Base-by-base conservation (phyloP, 2,888 invertebrate species). In the Margaritifera margaritifera region DNA sequence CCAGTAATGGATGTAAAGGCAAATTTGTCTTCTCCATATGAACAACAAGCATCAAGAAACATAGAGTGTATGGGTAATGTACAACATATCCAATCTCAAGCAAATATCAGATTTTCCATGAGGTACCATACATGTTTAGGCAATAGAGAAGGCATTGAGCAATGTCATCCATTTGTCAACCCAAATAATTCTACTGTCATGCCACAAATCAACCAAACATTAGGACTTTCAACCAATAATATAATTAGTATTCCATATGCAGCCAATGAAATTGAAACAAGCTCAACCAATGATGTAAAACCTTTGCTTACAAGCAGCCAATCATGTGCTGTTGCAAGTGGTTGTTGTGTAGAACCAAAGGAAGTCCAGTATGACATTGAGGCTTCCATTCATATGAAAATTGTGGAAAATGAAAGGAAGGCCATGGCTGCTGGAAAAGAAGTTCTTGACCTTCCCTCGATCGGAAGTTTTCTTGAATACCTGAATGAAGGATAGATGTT, bases 401-500 rank as follows among this genome's bases (percentile, higher is more conserved):
- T 82, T 31, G 82, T 82, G 8, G 82, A 82, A 57, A 69, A 67
- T 42, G 58, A 65, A 2, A 50, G 60, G 22, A 50, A 18, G 50
- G 54, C 62, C 61, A 61, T 50, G 18, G 2, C 54, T 19, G 60
- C 24, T 53, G 24, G 52, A 20, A 67, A 71, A 54, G 53, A 66
- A 42, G 72, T 70, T 27, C 56, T 74, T 1, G 80, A 81, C 56
- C 71, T 83, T 20, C 83, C 83, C 2, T 77, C 81, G 6, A 80
- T 82, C 50, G 83, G 82, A 15, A 83, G 82, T 71, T 80, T 83
- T 54, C 71, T 83, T 52, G 83, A 83, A 68, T 82, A 80, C 60
- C 75, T 83, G 11, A 78, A 80, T 66, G 77, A 80, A 55, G 66
- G 71, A 18, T 76, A 64, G 51, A 62, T 15, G 42, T 15, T 42